These are phyloP conservation scores for Tetheella fluctuosa DNA, from an alignment of 2,888 invertebrate genomes.

Conservation along the genomic window DNA sequence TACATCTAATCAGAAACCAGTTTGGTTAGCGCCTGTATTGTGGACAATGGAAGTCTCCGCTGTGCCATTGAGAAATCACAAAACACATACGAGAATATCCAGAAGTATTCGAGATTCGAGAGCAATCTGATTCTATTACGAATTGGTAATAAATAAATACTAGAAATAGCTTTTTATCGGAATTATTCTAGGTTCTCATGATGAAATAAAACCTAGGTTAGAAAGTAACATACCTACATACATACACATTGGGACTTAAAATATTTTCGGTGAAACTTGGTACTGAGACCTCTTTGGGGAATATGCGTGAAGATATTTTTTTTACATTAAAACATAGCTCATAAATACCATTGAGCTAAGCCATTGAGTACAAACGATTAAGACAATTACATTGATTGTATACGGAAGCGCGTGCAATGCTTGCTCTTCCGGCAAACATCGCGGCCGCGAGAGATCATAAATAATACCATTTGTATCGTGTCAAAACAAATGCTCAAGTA, in stretches of 20 bases:
- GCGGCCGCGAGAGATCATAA: slow-evolving; percentile 36
- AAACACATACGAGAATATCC: background rate
- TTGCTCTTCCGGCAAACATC: slow-evolving; percentile 47
- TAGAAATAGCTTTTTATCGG: too few species aligned
- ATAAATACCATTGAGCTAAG: background rate
- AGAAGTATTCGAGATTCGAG: background rate
- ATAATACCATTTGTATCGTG: slow-evolving; percentile 5
- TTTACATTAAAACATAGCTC: background rate
- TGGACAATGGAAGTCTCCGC: background rate
- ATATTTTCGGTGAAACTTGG: too few species aligned
- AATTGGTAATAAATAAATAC: too few species aligned
- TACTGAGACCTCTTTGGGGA: too few species aligned
- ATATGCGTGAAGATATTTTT: background rate
- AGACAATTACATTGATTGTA: slow-evolving; percentile 24
- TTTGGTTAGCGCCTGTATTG: slow-evolving; percentile 1
- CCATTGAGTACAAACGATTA: background rate
- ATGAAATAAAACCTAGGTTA: too few species aligned
- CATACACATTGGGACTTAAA: too few species aligned
- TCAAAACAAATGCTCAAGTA: slow-evolving; percentile 7
- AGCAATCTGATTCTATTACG: too few species aligned
- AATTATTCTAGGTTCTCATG: too few species aligned
- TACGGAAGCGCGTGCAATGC: slow-evolving; percentile 41
- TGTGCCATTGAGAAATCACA: background rate
- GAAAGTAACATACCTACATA: too few species aligned
- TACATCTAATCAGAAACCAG: slow-evolving; percentile 6